Conservation (phyloP, 2,113 vertebrate genomes). For the Reinhardtius hippoglossoides region DNA sequence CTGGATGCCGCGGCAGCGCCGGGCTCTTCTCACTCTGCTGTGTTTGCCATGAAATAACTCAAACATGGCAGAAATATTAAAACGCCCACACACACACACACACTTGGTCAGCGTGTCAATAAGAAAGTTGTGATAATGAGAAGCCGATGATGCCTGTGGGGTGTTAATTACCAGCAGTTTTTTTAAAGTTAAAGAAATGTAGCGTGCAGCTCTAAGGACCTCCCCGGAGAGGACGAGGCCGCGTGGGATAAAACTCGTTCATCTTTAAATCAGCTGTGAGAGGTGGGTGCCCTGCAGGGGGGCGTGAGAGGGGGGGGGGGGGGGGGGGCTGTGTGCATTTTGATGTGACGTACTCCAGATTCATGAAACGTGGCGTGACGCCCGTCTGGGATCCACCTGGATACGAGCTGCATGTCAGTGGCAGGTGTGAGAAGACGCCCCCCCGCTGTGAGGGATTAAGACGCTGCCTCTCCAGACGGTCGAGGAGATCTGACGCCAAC, state of each 20-base stretch:
- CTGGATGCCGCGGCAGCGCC: too few relatives aligned
- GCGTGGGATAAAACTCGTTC: too few relatives aligned
- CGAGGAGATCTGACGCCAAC: not conserved
- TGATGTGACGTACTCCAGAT: too few relatives aligned
- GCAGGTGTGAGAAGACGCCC: too few relatives aligned
- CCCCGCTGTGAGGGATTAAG: too few relatives aligned
- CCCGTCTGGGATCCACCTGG: too few relatives aligned
- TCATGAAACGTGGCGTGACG: too few relatives aligned
- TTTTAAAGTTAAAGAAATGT: constrained; percentile 55
- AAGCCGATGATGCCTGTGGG: constrained; percentile 30
- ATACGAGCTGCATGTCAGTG: too few relatives aligned
- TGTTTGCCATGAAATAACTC: constrained; percentile 12
- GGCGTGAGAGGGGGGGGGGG: too few relatives aligned
- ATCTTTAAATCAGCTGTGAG: constrained; percentile 47
- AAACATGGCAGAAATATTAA: constrained; percentile 23
- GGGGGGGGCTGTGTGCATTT: too few relatives aligned
- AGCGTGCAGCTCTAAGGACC: constrained; percentile 36
- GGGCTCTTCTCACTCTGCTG: not conserved
- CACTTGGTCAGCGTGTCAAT: constrained; percentile 4
- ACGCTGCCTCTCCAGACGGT: too few relatives aligned
- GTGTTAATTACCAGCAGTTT: constrained; percentile 60
- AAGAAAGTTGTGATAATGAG: constrained; percentile 12
- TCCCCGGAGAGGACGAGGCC: constrained; percentile 37
- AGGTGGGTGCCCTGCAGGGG: not conserved
- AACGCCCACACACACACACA: not conserved